phyloP scores from a whole-genome alignment of 2,113 vertebrate genomes.

The Pollimyrus isidori region DNA sequence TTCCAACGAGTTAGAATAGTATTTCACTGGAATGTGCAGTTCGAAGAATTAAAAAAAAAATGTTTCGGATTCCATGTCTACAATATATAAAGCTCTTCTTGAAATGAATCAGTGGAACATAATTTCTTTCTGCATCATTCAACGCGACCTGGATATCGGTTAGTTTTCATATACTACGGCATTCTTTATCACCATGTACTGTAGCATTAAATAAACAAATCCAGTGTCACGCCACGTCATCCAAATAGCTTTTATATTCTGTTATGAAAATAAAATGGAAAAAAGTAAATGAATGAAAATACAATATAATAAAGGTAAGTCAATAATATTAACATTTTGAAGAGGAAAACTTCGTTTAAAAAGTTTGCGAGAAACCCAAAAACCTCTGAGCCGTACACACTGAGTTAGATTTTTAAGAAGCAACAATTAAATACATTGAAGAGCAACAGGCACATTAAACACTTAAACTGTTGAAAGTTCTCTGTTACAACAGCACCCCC shows the following conservation, averaged over 20 bases:
- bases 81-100: neutral
- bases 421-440: neutral
- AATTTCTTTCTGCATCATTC: neutral
- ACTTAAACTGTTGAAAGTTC: neutral
- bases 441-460: neutral
- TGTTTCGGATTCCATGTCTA: neutral
- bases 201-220: neutral
- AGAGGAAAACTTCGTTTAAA: neutral
- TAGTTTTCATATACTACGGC: neutral
- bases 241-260: neutral
- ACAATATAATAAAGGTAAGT: neutral
- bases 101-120: neutral
- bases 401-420: neutral
- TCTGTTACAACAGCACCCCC: constrained; percentile 2
- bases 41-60: neutral
- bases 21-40: neutral
- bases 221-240: neutral
- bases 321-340: neutral
- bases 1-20: neutral
- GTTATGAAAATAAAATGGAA: neutral
- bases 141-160: neutral
- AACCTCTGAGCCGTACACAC: neutral
- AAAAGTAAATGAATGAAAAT: neutral
- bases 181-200: neutral
- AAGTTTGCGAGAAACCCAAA: neutral